These are phyloP conservation scores for Mnemiopsis leidyi DNA, from an alignment of 37 sponge, comb jelly and placozoan species.

Conservation along the genomic window DNA sequence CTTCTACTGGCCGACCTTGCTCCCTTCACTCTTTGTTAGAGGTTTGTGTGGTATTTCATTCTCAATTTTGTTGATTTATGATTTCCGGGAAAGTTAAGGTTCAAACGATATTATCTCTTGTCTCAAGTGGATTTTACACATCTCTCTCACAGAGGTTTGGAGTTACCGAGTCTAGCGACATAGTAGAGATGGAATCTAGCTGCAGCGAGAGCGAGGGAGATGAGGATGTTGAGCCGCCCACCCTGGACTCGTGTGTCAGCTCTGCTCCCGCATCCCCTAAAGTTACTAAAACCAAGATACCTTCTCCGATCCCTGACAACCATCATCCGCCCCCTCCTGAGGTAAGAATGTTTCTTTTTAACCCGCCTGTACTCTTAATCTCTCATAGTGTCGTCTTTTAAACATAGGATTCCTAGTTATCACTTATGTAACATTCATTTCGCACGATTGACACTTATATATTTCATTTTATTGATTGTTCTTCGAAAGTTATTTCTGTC, in stretches of 20 bases:
- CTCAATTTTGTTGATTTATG: neutral
- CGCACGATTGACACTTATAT: no score
- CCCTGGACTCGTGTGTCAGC: neutral
- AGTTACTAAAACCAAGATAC: neutral
- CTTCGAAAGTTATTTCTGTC: no score
- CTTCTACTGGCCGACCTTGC: neutral
- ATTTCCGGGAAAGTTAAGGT: no score
- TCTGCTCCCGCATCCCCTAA: neutral
- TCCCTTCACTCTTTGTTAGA: conserved; percentile 10
- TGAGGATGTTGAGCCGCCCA: neutral
- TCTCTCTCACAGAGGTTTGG: neutral
- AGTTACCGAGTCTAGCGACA: neutral
- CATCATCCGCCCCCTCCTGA: neutral
- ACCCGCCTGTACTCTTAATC: no score
- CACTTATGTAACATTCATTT: no score
- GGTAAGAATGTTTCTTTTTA: no score
- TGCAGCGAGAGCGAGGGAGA: conserved; percentile 10
- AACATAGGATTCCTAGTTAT: no score
- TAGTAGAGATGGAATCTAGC: neutral
- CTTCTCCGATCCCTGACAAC: conserved; percentile 3
- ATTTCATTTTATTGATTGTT: no score
- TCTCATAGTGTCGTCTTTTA: no score
- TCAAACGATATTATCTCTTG: no score
- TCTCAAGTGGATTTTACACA: no score
- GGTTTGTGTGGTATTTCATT: no score